A percentile compares a stretch with the other conserved stretches of the same genome.
These are phyloP conservation scores for Dolichomitus sp. DNA, from an alignment of 2,888 invertebrate genomes.

Conservation along the genomic window DNA sequence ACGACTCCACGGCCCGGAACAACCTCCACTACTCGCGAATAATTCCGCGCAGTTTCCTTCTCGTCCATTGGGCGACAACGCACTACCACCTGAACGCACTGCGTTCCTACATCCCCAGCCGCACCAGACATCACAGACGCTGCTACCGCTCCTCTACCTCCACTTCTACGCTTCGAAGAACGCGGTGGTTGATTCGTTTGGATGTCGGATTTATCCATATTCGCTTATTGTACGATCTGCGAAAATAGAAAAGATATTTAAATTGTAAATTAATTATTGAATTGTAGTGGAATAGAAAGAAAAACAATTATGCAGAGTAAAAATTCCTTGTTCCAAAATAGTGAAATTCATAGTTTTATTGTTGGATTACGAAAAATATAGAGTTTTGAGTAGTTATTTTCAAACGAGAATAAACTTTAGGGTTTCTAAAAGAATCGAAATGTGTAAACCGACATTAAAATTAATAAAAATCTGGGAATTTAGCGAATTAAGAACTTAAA, in stretches of 20 bases:
- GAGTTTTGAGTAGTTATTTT: not conserved
- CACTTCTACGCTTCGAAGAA: slow-evolving; percentile 71
- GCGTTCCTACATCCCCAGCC: slow-evolving; percentile 77
- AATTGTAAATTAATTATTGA: too few species aligned
- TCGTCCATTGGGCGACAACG: slow-evolving; percentile 98
- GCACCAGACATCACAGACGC: slow-evolving; percentile 49
- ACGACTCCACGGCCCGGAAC: slow-evolving; percentile 95
- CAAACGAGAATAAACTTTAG: too few species aligned
- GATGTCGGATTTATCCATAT: slow-evolving; percentile 78
- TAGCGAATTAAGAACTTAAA: too few species aligned
- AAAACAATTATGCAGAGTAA: not conserved
- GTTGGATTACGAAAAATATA: not conserved
- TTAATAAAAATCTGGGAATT: too few species aligned
- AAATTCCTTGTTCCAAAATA: not conserved
- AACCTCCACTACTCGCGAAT: slow-evolving; percentile 94
- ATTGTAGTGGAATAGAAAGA: not conserved
- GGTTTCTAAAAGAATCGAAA: too few species aligned
- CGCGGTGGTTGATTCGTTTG: slow-evolving; percentile 64
- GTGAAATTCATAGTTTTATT: not conserved
- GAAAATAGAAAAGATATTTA: too few species aligned
- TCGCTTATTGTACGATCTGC: not conserved
- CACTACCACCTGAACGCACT: slow-evolving; percentile 98
- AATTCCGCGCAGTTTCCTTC: slow-evolving; percentile 93
- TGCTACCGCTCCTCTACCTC: slow-evolving; percentile 46
- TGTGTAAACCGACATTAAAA: too few species aligned